Evolutionary conservation across 1,140 invertebrate genomes (phyloP).

Genomic region (Drosophila ananassae): DNA sequence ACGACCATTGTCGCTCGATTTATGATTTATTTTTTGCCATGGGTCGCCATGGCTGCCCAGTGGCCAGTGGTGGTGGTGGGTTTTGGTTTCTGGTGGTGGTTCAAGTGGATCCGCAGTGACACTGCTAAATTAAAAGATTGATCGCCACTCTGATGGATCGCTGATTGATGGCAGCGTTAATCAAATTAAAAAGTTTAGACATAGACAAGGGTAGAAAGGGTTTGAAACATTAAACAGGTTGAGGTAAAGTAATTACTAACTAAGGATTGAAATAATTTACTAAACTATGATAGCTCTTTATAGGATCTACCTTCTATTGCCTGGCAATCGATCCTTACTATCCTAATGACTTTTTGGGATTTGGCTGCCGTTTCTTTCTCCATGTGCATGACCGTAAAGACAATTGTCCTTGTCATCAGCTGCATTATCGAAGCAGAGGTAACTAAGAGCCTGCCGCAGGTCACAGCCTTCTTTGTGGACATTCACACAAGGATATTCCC

Average conservation of each 20-base stretch:
- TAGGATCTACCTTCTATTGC: no score
- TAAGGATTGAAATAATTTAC: no score
- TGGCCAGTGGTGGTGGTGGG: constrained; percentile 4
- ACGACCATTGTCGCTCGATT: constrained; percentile 66
- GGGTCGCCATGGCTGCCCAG: constrained; percentile 17
- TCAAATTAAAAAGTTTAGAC: constrained; percentile 43
- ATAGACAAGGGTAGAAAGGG: background rate
- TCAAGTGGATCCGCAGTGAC: constrained; percentile 37
- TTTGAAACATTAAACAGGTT: background rate
- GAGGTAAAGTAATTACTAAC: background rate
- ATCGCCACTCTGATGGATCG: constrained; percentile 40
- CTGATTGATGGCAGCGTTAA: constrained; percentile 46
- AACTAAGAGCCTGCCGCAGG: constrained; percentile 51
- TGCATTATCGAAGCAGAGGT: constrained; percentile 63
- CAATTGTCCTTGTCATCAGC: constrained; percentile 72
- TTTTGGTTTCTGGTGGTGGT: constrained; percentile 28
- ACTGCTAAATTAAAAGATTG: constrained; percentile 43
- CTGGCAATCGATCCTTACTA: no score
- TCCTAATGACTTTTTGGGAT: background rate
- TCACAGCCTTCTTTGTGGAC: constrained; percentile 17
- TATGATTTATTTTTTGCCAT: constrained; percentile 73
- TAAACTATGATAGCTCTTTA: no score
- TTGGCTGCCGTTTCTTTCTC: constrained; percentile 9
- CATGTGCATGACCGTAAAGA: constrained; percentile 49
- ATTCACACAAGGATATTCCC: constrained; percentile 6